Conservation (phyloP, 2,113 vertebrate species). For the Garra rufa region DNA sequence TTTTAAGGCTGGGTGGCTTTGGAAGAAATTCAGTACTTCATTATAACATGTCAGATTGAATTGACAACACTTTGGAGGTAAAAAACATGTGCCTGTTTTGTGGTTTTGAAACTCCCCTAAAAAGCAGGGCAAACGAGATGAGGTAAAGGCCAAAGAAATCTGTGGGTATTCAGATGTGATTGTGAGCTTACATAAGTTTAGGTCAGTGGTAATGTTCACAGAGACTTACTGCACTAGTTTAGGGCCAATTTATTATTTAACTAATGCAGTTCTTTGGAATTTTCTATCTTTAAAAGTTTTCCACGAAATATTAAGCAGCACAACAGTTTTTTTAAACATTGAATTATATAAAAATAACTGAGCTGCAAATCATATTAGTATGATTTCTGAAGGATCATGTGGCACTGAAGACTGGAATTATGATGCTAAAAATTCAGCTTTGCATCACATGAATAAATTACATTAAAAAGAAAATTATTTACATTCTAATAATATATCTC, state of each 20-base stretch:
- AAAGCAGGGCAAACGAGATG: not conserved
- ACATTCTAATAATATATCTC: not conserved
- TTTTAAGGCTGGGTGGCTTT: conserved; percentile 42
- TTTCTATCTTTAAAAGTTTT: too few species aligned
- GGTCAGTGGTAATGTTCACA: not conserved
- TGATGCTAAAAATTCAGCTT: not conserved
- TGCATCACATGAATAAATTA: too few species aligned
- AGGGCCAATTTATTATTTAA: not conserved
- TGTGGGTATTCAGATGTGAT: not conserved
- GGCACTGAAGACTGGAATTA: not conserved
- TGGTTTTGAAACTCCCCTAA: conserved; percentile 7
- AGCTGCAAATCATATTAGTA: not conserved
- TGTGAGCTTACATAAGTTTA: not conserved
- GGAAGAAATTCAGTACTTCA: conserved; percentile 25
- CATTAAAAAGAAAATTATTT: too few species aligned
- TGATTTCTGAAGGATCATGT: not conserved
- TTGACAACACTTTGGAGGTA: not conserved
- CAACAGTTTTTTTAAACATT: not conserved
- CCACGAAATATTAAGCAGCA: not conserved
- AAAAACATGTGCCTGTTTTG: not conserved
- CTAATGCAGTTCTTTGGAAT: too few species aligned
- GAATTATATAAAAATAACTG: not conserved
- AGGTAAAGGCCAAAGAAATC: not conserved
- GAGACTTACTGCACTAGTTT: not conserved
- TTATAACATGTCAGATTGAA: not conserved